A percentile compares a stretch with the other conserved stretches of the same genome.
Conservation (phyloP, 2,113 vertebrate species). For the Pterocles gutturalis region DNA sequence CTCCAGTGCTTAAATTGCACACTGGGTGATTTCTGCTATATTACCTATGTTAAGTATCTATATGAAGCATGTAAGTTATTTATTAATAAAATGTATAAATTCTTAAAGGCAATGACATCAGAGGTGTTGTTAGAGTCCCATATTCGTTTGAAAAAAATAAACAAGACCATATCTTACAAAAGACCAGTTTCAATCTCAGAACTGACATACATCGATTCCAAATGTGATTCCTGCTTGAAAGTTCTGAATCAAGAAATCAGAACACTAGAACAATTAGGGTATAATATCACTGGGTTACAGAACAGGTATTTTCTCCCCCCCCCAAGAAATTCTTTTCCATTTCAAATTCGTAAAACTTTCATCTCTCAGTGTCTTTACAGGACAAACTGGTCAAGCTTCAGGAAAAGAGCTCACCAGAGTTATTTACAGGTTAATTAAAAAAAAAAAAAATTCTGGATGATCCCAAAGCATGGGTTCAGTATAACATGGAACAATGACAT, state of each 20-base stretch:
- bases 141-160: not conserved
- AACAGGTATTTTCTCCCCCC: not conserved
- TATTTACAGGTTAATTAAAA: not conserved
- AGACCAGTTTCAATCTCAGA: not conserved
- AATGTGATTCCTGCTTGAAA: not conserved
- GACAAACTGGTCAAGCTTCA: not conserved
- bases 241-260: not conserved
- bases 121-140: not conserved
- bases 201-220: not conserved
- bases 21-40: rapidly evolving
- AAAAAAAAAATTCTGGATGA: not conserved
- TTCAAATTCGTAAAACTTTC: not conserved
- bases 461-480: not conserved
- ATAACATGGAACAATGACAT: not conserved
- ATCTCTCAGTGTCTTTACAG: not conserved
- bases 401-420: not conserved
- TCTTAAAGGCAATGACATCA: not conserved
- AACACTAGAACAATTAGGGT: not conserved
- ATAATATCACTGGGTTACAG: not conserved
- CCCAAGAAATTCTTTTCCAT: not conserved
- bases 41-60: rapidly evolving
- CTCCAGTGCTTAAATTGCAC: rapidly evolving
- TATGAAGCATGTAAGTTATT: rapidly evolving
- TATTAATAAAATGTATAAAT: not conserved
- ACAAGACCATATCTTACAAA: not conserved